Conservation (phyloP, 2,888 invertebrate genomes). For the Hyppa rectilinea region DNA sequence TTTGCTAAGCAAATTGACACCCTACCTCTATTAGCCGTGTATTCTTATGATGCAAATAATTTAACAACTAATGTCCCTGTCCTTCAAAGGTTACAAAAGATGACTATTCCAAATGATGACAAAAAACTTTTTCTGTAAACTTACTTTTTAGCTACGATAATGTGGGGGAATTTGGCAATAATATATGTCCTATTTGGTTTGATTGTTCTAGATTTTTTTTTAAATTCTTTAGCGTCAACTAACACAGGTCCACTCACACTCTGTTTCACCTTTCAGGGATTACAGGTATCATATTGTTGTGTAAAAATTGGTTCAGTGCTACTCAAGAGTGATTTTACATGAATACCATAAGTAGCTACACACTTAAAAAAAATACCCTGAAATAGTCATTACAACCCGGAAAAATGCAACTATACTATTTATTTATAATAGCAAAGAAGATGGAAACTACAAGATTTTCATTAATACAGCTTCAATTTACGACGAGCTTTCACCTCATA, state of each 20-base stretch:
- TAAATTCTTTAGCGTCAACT: neutral
- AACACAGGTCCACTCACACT: neutral
- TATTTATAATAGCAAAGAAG: constrained; percentile 1
- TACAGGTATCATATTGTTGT: neutral
- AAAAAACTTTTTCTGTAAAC: neutral
- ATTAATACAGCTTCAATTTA: constrained; percentile 14
- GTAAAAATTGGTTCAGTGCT: neutral
- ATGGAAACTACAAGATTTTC: neutral
- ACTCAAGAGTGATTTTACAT: neutral
- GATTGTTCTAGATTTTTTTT: neutral
- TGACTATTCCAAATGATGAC: too few relatives aligned
- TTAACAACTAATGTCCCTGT: neutral
- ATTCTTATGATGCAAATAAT: neutral
- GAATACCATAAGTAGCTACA: neutral
- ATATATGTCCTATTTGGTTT: neutral
- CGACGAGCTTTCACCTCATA: constrained; percentile 5
- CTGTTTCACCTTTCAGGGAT: neutral
- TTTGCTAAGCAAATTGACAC: neutral
- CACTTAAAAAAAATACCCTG: too few relatives aligned
- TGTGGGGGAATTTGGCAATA: neutral
- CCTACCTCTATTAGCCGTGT: neutral
- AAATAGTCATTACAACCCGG: too few relatives aligned
- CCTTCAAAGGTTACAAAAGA: neutral
- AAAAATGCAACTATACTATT: constrained; percentile 1
- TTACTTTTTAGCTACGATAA: neutral